A percentile compares a stretch with the other conserved stretches of the same genome.
phyloP scores from a whole-genome alignment of 2,113 vertebrate species.

The Podilymbus podiceps region DNA sequence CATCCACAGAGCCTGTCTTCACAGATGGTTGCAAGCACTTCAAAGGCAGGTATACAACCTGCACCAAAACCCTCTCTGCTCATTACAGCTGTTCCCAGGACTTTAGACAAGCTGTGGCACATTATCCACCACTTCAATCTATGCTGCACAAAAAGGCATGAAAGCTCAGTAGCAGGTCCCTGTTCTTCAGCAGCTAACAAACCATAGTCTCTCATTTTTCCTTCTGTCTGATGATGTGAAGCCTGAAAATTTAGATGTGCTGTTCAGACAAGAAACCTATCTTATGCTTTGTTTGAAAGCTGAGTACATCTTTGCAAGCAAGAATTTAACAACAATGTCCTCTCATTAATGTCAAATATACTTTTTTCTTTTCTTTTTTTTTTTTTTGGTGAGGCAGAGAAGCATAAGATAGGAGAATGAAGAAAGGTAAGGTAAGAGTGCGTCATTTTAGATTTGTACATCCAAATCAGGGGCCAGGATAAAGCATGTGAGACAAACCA shows the following conservation, averaged over 20 bases:
- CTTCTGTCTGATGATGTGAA: neutral
- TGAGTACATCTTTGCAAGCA: neutral
- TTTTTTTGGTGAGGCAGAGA: neutral
- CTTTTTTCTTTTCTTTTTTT: rapidly evolving
- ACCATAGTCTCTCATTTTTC: neutral
- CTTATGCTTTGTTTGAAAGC: neutral
- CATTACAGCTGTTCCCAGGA: constrained; percentile 48
- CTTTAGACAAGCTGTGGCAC: constrained; percentile 22
- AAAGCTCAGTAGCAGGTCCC: constrained; percentile 19
- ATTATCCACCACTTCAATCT: constrained; percentile 21
- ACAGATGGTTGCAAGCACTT: constrained; percentile 47
- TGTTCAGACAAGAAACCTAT: neutral
- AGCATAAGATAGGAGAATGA: neutral
- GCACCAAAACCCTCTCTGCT: constrained; percentile 15
- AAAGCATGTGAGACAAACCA: neutral
- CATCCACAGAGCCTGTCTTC: constrained; percentile 19
- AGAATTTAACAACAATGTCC: neutral
- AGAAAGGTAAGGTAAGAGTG: neutral
- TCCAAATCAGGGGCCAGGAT: neutral
- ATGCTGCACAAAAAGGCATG: constrained; percentile 8
- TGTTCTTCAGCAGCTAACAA: constrained; percentile 5
- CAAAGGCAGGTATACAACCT: constrained; percentile 39
- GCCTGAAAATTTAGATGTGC: neutral
- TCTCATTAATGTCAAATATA: neutral
- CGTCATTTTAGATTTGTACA: neutral